phyloP scores from a whole-genome alignment of 1,140 invertebrate species.

The Lethrus apterus region DNA sequence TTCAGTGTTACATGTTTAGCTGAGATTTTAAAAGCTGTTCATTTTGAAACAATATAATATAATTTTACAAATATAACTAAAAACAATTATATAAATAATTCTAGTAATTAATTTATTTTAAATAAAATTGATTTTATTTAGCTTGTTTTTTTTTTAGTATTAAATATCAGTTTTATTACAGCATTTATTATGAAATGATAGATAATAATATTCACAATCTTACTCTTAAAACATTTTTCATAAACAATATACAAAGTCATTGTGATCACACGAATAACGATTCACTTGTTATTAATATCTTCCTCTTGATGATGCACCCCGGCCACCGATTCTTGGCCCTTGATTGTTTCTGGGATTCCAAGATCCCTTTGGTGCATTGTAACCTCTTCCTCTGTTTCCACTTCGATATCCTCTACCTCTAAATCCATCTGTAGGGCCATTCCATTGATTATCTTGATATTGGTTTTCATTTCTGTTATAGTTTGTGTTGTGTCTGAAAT shows the following conservation, averaged over 20 bases:
- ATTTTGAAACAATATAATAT: too few species aligned
- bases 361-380: neutral
- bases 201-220: constrained; percentile 1
- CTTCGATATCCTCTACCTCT: constrained; percentile 14
- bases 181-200: neutral
- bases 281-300: too few species aligned
- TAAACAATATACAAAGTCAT: constrained; percentile 6
- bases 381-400: constrained; percentile 6
- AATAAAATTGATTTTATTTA: too few species aligned
- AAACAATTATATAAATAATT: too few species aligned
- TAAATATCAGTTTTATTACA: too few species aligned
- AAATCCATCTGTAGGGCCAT: constrained; percentile 10
- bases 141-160: too few species aligned
- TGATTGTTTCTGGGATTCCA: constrained; percentile 7
- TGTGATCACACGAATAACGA: constrained; percentile 5
- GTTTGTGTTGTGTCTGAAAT: constrained; percentile 8
- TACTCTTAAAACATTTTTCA: neutral
- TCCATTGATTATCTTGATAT: constrained; percentile 23
- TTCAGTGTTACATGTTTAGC: neutral
- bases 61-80: too few species aligned
- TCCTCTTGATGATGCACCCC: constrained; percentile 17
- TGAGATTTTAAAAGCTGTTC: too few species aligned
- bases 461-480: constrained; percentile 15
- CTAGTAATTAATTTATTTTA: too few species aligned
- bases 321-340: constrained; percentile 12